A percentile compares a stretch with the other conserved stretches of the same genome.
Evolutionary conservation across 2,888 invertebrate genomes (phyloP).

Genomic region (Pandemis heparana): DNA sequence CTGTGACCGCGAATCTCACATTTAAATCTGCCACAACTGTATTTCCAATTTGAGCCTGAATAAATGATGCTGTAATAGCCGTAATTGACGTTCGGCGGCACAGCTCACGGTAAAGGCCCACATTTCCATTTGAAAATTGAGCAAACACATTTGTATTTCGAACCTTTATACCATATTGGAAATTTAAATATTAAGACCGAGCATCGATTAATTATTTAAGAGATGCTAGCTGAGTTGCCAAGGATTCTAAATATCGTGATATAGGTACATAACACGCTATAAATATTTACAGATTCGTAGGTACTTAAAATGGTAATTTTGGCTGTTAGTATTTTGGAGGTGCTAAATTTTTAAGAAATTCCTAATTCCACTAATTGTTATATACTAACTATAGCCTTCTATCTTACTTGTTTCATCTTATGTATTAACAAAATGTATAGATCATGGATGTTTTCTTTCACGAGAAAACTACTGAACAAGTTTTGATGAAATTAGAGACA

Average conservation of each 20-base stretch:
- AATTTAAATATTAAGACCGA: background rate
- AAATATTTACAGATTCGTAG: too few species aligned
- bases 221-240: background rate
- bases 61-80: conserved; percentile 28
- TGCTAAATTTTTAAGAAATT: too few species aligned
- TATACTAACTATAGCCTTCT: too few species aligned
- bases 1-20: conserved; percentile 34
- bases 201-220: background rate
- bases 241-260: background rate
- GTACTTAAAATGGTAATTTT: too few species aligned
- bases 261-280: background rate
- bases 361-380: too few species aligned
- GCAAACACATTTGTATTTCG: conserved; percentile 1
- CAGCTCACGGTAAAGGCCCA: conserved; percentile 12
- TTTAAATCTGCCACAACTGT: conserved; percentile 29
- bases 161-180: background rate
- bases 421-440: too few species aligned
- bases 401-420: too few species aligned
- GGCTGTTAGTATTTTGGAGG: too few species aligned
- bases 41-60: conserved; percentile 26
- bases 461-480: too few species aligned
- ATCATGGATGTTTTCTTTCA: too few species aligned
- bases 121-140: conserved; percentile 1
- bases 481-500: too few species aligned
- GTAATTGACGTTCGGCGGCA: conserved; percentile 24